Evolutionary conservation across 1,140 invertebrate species (phyloP), one percentile per base, ranked within the genome.

Genomic region (Trissolcus basalis): DNA sequence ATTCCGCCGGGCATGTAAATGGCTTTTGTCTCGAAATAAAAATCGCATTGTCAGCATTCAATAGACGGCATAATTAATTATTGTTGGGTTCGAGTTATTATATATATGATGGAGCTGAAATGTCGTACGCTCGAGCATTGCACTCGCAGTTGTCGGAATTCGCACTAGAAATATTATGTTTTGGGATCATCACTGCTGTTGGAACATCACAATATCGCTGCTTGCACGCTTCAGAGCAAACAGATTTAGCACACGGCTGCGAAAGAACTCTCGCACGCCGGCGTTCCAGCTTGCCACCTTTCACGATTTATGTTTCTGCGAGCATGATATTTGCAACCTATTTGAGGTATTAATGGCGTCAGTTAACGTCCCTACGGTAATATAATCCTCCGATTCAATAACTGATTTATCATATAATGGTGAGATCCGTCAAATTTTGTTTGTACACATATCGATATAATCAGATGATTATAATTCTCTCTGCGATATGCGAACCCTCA

Each of bases 1-100:
- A 73, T 19, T 44, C n/a, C 16, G 53, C 53, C 75, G 65, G 58
- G 75, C 70, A 80, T 80, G 81, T 65, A 79, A 80, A 81, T 81
- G 36, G 50, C 47, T 70, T 74, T 79, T 81, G 80, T 64, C 70
- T 54, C 33, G 16, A 49, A n/a, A 41, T 54, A 70, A 70, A 71
- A 63, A 63, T 64, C 19, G 14, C 14, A 32, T 56, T 67, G 44
- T 56, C 56, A 12, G 33, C 36, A n/a, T 41, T 44, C 39, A 35
- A 3, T 14, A 7, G 36, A 48, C 35, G 43, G 35, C 12, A 16
- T 19, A 45, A 56, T 59, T 56, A 71, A 63, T 71, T 50, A 58
- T 44, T 14, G 33, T 19, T 54, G 7, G 12, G 19, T 11, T 13
- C 10, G 27, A n/a, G 32, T 60, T 39, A 60, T 59, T 59, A 45